These are phyloP conservation scores for Hiodon alosoides DNA, from an alignment of 2,113 vertebrate genomes.

Conservation along the genomic window DNA sequence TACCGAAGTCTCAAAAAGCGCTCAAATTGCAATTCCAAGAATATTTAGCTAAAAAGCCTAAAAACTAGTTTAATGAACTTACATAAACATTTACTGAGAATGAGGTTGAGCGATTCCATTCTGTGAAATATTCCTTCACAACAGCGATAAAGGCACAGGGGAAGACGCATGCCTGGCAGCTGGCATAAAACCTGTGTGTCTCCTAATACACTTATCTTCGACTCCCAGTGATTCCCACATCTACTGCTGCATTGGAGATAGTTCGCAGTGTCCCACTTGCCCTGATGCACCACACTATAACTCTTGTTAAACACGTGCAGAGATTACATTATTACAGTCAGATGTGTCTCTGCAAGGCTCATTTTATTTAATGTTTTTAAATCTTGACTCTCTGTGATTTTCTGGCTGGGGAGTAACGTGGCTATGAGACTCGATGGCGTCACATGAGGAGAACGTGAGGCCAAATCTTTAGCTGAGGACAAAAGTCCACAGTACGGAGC, in stretches of 20 bases:
- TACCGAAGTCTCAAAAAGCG: no score
- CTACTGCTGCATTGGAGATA: background rate
- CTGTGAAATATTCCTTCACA: no score
- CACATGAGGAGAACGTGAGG: no score
- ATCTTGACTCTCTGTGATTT: background rate
- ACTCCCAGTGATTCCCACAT: background rate
- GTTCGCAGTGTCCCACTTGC: background rate
- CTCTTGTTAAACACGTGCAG: background rate
- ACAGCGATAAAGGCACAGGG: background rate
- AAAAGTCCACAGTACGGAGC: no score
- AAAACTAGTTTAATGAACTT: no score
- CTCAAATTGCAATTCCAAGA: no score
- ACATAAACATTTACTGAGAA: no score
- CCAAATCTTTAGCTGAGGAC: no score
- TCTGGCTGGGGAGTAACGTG: constrained; percentile 5
- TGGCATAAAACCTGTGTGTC: background rate
- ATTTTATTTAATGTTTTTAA: background rate
- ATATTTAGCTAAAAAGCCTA: no score
- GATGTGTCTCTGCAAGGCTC: background rate
- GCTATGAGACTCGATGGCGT: no score
- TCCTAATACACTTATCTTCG: background rate
- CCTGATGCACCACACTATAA: background rate
- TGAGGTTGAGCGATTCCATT: no score
- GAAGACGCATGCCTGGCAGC: background rate
- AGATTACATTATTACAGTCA: background rate